Evolutionary conservation across 2,888 invertebrate species (phyloP), one percentile per base, ranked within the genome.

Genomic region (Zaprionus bogoriensis): DNA sequence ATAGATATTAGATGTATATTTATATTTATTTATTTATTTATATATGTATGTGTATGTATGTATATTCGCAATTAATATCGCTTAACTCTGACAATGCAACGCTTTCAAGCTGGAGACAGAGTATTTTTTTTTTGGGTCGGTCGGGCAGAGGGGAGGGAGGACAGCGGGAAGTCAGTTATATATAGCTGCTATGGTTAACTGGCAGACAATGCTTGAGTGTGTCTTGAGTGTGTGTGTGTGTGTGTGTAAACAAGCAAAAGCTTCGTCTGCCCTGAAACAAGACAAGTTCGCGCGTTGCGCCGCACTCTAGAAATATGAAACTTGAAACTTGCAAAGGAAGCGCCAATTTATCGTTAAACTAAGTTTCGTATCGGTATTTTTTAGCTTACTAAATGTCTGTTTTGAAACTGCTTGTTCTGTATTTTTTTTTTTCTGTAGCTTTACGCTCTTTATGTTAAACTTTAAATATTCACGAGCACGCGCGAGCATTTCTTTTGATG

Each of bases 261-360:
- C 70, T 70, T 71, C 14, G 14, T 53, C 68, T 64, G 65, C 55
- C 73, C 59, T 71, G 71, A 71, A 71, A 72, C 72, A 54, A 61
- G 53, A 65, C 51, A 51, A 17, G 63, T 58, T 39, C 67, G 45
- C 69, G 36, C 36, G 20, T 74, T 58, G n/a, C 61, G 52, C n/a
- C n/a, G n/a, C n/a, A 39, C 51, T 68, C 71, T 84, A 83, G 87
- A 87, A 83, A 83, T 83, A 85, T 77, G 83, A 87, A 88, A 87
- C 87, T 72, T 77, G 83, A 87, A 88, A 87, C 87, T 72, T 74
- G 81, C 87, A 80, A 84, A 81, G 88, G 88, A 85, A 87, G 87
- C 87, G 77, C 85, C 79, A 78, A 69, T 79, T 81, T 68, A 66
- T 72, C 50, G 45, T 72, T 78, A 69, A 87, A 87, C 74, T 83